A percentile compares a stretch with the other conserved stretches of the same genome.
Evolutionary conservation across 2,888 invertebrate species (phyloP).

Genomic region (Heliothis peltigera): DNA sequence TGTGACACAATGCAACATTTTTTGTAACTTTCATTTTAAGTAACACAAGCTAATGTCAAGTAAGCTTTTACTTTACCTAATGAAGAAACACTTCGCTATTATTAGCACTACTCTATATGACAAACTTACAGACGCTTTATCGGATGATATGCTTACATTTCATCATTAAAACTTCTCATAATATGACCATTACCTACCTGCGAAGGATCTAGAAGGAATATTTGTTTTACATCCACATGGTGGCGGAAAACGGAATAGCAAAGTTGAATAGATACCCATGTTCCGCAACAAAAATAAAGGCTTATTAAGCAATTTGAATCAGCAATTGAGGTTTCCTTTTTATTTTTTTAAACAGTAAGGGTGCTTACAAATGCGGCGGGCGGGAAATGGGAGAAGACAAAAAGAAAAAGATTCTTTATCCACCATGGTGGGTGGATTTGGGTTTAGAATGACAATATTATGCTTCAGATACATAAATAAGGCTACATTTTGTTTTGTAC

Average conservation of each 20-base stretch:
- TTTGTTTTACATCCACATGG: conserved; percentile 12
- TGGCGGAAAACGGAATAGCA: background rate
- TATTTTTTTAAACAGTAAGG: conserved; percentile 48
- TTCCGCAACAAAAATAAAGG: conserved; percentile 42
- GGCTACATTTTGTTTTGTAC: conserved; percentile 30
- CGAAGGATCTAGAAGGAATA: background rate
- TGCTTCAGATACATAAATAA: conserved; percentile 35
- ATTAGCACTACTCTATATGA: background rate
- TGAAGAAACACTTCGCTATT: no score
- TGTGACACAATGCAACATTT: no score
- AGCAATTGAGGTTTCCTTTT: conserved; percentile 48
- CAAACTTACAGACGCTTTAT: background rate
- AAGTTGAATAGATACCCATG: conserved; percentile 37
- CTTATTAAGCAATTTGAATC: conserved; percentile 50
- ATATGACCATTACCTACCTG: background rate
- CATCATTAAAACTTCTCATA: background rate
- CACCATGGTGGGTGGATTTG: conserved; percentile 47
- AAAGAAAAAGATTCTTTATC: conserved; percentile 39
- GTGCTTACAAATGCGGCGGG: conserved; percentile 43
- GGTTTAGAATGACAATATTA: conserved; percentile 41
- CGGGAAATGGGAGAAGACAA: conserved; percentile 21
- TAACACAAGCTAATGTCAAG: no score
- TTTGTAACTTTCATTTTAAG: no score
- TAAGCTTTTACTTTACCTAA: no score
- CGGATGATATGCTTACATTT: background rate